Conservation (phyloP, 2,888 invertebrate species). For the Agonum fuliginosum region DNA sequence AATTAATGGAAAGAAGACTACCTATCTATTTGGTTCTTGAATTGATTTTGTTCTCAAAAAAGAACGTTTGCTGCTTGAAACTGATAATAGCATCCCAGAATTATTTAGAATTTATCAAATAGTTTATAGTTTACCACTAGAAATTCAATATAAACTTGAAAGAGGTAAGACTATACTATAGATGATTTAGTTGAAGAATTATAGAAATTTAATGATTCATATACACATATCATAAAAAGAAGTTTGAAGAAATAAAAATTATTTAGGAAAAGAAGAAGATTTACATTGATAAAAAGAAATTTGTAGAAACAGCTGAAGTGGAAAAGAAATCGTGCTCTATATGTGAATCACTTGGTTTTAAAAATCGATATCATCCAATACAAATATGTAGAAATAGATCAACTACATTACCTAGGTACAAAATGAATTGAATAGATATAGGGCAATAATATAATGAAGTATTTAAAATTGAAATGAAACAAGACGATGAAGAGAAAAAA, state of each 20-base stretch:
- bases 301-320: neutral
- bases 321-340: conserved; percentile 33
- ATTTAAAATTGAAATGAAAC: neutral
- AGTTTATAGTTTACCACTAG: conserved; percentile 3
- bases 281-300: neutral
- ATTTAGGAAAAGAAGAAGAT: neutral
- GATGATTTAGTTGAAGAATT: conserved; percentile 24
- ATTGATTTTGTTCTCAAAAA: neutral
- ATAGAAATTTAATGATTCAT: conserved; percentile 10
- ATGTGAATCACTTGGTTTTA: conserved; percentile 7
- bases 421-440: neutral
- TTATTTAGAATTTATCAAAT: conserved; percentile 31
- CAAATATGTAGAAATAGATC: conserved; percentile 33
- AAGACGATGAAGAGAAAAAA: neutral
- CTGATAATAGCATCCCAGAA: neutral
- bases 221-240: conserved; percentile 11
- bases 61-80: conserved; percentile 15
- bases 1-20: no score
- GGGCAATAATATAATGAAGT: neutral
- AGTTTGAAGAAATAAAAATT: neutral
- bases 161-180: neutral
- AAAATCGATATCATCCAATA: conserved; percentile 32
- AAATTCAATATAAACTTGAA: conserved; percentile 9
- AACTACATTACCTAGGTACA: neutral
- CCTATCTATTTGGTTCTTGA: neutral